Evolutionary conservation across 2,888 invertebrate genomes (phyloP), one percentile per base, ranked within the genome.

Genomic region (Alviniconcha strummeri): DNA sequence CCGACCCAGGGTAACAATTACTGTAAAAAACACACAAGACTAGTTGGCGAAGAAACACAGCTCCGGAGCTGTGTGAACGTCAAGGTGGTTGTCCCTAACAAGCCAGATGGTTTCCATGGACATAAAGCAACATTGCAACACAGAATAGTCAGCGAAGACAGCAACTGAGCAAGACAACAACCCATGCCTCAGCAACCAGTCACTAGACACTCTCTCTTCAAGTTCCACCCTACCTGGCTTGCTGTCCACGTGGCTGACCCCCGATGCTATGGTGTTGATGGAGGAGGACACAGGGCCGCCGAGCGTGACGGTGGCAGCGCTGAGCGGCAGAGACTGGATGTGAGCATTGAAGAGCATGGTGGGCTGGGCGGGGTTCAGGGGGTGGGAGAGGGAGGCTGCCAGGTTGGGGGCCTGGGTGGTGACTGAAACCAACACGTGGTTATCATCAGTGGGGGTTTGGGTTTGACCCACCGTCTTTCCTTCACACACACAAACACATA

Each of bases 371-470:
- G 86, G 80, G 54, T 83, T 80, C 84, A 84, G 82, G 54, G 85
- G 85, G 8, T 86, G 87, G 54, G 89, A 90, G 85, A 90, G 89
- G 17, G 90, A 85, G 5, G 90, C 89, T 7, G 90, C 87, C 60
- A 89, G 84, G 80, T 87, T 89, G 1, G 90, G 88, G 17, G 90
- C 86, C 76, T 90, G 88, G 74, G 84, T 88, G 2, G 89, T 86
- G 11, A 90, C 90, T 90, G 88, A 13, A 88, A 87, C 75, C n/a
- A 79, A 19, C 36, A 36, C 36, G 36, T 36, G 36, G 36, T 36
- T 36, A 36, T 5, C 55, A 56, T 36, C n/a, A 52, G 54, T 55
- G 3, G 9, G 36, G 36, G 36, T 36, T 36, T 36, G 36, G 36
- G 36, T 36, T 36, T 36, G 36, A 36, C 36, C 36, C 36, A 36